Evolutionary conservation across 1,140 invertebrate genomes (phyloP), one percentile per base, ranked within the genome.

Genomic region (Venturia canescens): DNA sequence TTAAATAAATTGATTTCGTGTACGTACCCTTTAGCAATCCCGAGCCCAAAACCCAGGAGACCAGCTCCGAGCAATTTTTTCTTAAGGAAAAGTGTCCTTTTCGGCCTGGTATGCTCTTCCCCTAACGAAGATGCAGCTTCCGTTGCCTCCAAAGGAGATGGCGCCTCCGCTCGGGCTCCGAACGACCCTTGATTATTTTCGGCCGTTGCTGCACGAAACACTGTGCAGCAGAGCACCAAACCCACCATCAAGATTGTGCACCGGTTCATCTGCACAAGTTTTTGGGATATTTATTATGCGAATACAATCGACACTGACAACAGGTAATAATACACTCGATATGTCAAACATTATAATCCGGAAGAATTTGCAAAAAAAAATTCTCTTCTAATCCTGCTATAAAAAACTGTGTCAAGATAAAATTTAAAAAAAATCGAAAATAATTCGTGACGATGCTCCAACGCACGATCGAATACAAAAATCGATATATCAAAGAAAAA

Each of bases 51-150:
- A 13, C 90, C 90, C 7, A 91, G 78, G 16, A 91, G 84, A 29
- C 90, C 90, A 26, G 89, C 90, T 0, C 89, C 89, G 11, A 90
- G 80, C 2, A 91, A 69, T 71, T 91, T 89, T 50, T 91, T 91
- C 78, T 90, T 91, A 27, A 91, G 79, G 16, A 90, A 87, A 1
- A 91, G 26, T 15, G 90, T 91, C 34, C 89, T 81, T 26, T 91
- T 91, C 13, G 77, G 84, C 38, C 86, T 85, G 44, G 77, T 81
- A 63, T 83, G 84, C 38, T 53, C n/a, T 27, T 67, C 53, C 2
- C 0, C 34, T 80, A 31, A 79, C 80, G 31, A 44, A 44, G 38
- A 44, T 44, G 83, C 78, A 11, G 81, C 78, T 16, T 84, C 80
- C n/a, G 72, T 26, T 50, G 16, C 29, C 16, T 26, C 15, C 3